Percentiles rank a stretch among this genome's conserved stretches.
These are phyloP conservation scores for Ennomos fuscantarius DNA, from an alignment of 2,888 invertebrate species.

Conservation along the genomic window DNA sequence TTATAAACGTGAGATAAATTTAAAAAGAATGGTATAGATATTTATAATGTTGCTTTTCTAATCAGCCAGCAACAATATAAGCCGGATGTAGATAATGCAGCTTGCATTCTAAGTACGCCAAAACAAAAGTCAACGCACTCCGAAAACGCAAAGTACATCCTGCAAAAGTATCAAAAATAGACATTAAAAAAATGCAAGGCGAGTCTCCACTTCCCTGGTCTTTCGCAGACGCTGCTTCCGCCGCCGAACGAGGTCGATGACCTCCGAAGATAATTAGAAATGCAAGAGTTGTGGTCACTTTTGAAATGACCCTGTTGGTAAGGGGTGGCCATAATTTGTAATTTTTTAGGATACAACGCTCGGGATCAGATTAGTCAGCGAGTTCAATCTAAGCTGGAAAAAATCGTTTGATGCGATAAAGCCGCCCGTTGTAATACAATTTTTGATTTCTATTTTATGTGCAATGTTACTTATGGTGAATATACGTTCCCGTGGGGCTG, in stretches of 20 bases:
- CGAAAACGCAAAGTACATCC: conserved; percentile 65
- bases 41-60: background rate
- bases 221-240: conserved; percentile 73
- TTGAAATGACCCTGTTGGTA: conserved; percentile 49
- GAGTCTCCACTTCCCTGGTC: conserved; percentile 57
- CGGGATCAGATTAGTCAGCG: too few species aligned
- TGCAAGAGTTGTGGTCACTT: conserved; percentile 65
- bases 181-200: conserved; percentile 47
- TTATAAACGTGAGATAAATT: too few species aligned
- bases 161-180: conserved; percentile 75
- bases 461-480: too few species aligned
- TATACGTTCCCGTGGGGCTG: too few species aligned
- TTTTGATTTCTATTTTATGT: too few species aligned
- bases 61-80: conserved; percentile 9
- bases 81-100: conserved; percentile 40
- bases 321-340: conserved; percentile 44
- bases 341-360: background rate
- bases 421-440: too few species aligned
- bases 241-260: conserved; percentile 61
- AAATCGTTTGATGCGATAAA: too few species aligned
- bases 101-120: conserved; percentile 32
- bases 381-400: too few species aligned
- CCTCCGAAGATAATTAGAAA: conserved; percentile 57
- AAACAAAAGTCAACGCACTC: conserved; percentile 50
- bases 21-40: too few species aligned